Evolutionary conservation across 2,888 invertebrate species (phyloP), one percentile per base, ranked within the genome.

Genomic region (Caenorhabditis wallacei): DNA sequence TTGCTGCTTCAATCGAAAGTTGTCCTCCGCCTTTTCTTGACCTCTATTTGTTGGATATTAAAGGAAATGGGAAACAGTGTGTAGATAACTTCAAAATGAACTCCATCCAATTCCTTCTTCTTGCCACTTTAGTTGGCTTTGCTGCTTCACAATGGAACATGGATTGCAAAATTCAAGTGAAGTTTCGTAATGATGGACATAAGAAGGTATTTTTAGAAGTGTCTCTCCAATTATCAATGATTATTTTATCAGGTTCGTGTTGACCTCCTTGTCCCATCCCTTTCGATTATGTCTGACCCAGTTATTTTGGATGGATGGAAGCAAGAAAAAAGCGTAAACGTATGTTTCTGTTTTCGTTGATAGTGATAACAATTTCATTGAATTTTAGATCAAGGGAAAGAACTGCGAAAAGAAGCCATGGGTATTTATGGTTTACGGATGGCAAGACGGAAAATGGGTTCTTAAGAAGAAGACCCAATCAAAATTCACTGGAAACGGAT

Each of bases 401-500:
- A 75, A 82, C 78, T 86, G 86, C 40, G 86, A 86, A 57, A 68
- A 69, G 56, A 86, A 86, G 56, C 84, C 63, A 8, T 86, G 86
- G 86, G 75, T 84, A 54, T 84, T 85, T 80, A 76, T 80, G 76
- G 74, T 82, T 10, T 81, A 82, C 75, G 76, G 66, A 72, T 84
- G 80, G 82, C 64, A 83, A 51, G 61, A 84, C 54, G 70, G 61
- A 35, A 59, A 84, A 10, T 86, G 86, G 86, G 80, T 78, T 11
- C 72, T 82, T 46, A 82, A 80, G 54, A 86, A 86, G 84, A 86
- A 86, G 56, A 74, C 74, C 3, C 74, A 81, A 53, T 68, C 84
- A 43, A 86, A 85, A 69, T 84, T 86, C 74, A 76, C 81, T 20
- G 86, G 86, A 72, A 83, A 86, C 56, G 86, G 86, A 75, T 84